Percentiles rank a stretch among this genome's conserved stretches.
Evolutionary conservation across 2,888 invertebrate species (phyloP).

Genomic region (Archips xylosteana): DNA sequence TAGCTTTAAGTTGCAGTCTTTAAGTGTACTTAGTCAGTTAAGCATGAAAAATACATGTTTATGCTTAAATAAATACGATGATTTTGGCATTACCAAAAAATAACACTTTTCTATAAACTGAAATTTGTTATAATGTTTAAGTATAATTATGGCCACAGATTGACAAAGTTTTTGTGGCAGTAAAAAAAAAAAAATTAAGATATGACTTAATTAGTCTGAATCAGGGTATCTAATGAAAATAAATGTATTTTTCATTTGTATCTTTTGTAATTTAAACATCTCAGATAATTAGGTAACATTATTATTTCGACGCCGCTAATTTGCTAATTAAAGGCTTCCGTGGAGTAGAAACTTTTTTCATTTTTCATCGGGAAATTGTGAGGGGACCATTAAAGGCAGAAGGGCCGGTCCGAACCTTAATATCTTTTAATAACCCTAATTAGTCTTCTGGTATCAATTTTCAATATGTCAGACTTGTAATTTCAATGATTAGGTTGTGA

Average conservation of each 20-base stretch:
- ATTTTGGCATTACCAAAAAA: too few relatives aligned
- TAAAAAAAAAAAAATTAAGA: too few relatives aligned
- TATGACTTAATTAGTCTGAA: not conserved
- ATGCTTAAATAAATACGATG: too few relatives aligned
- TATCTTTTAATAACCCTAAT: constrained; percentile 46
- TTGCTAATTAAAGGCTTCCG: constrained; percentile 48
- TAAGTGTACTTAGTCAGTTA: too few relatives aligned
- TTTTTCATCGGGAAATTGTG: constrained; percentile 32
- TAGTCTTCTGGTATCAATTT: constrained; percentile 51
- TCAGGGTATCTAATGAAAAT: not conserved
- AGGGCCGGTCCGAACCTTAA: constrained; percentile 44
- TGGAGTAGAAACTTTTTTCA: constrained; percentile 26
- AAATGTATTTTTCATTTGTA: not conserved
- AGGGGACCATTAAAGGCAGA: constrained; percentile 31
- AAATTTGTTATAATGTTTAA: too few relatives aligned
- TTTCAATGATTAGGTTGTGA: not conserved
- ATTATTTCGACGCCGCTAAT: constrained; percentile 44
- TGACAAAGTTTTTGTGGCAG: too few relatives aligned
- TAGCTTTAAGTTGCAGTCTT: too few relatives aligned
- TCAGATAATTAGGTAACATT: constrained; percentile 44
- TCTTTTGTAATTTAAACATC: not conserved
- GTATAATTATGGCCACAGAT: too few relatives aligned
- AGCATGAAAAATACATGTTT: too few relatives aligned
- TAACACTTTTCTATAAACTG: too few relatives aligned
- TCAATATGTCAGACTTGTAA: constrained; percentile 45